Conservation (phyloP, 1,140 invertebrate species). For the Drosophila sechellia region DNA sequence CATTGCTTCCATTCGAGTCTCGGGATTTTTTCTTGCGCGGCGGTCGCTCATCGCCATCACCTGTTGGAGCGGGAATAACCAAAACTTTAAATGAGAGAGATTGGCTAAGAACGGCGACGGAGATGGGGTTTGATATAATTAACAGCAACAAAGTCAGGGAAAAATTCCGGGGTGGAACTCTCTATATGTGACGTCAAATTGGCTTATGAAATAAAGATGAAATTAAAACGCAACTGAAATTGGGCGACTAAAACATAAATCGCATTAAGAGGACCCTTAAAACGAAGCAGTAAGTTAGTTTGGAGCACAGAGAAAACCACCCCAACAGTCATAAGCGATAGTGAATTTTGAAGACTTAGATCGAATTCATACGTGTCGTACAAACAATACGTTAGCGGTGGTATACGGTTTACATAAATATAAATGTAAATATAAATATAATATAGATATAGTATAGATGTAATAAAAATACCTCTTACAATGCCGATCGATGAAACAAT, state of each 20-base stretch:
- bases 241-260: background rate
- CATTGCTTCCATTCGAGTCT: slow-evolving; percentile 81
- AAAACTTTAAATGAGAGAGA: slow-evolving; percentile 4
- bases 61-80: slow-evolving; percentile 41
- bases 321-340: background rate
- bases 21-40: slow-evolving; percentile 81
- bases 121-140: background rate
- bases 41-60: slow-evolving; percentile 76
- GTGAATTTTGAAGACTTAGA: background rate
- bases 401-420: background rate
- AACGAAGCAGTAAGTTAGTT: background rate
- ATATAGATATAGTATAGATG: slow-evolving; percentile 16
- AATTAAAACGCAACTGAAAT: no score
- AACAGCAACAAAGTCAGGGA: background rate
- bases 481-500: slow-evolving; percentile 71
- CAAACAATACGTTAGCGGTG: slow-evolving; percentile 7
- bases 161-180: background rate
- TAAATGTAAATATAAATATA: slow-evolving; percentile 14
- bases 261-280: no score
- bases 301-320: background rate
- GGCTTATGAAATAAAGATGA: background rate
- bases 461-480: slow-evolving; percentile 66
- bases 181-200: background rate
- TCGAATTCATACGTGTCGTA: slow-evolving; percentile 14
- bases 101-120: background rate